Evolutionary conservation across 2,113 vertebrate species (phyloP).

Genomic region (Trogon surrucura): DNA sequence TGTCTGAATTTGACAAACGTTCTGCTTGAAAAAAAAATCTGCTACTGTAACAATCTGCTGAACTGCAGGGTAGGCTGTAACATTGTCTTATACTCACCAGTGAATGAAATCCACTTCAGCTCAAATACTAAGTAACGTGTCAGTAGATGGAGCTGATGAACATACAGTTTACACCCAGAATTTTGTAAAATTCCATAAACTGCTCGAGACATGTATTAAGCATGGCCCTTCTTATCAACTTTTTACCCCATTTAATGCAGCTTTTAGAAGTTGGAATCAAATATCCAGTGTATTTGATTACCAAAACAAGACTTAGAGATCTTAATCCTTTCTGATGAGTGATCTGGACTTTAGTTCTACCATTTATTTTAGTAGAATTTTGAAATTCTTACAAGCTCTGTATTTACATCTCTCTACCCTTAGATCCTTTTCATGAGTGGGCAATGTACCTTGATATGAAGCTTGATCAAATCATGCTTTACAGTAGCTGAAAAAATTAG

Average conservation of each 20-base stretch:
- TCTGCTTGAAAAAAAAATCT: neutral
- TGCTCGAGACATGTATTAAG: neutral
- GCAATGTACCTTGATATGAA: neutral
- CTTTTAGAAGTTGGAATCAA: neutral
- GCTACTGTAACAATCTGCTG: neutral
- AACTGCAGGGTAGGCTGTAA: neutral
- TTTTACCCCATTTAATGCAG: neutral
- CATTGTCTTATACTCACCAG: neutral
- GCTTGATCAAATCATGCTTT: neutral
- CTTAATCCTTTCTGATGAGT: neutral
- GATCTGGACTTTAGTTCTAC: neutral
- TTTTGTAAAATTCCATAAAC: neutral
- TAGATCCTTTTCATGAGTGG: neutral
- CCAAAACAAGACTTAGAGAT: neutral
- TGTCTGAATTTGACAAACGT: neutral
- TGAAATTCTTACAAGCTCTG: neutral
- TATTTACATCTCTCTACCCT: neutral
- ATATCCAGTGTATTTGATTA: neutral
- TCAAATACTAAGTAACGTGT: neutral
- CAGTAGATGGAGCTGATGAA: neutral
- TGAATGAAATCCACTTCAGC: neutral
- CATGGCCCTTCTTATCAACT: neutral
- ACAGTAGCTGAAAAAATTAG: neutral
- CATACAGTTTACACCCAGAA: neutral
- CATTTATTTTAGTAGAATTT: neutral